Percentiles rank a stretch among this genome's conserved stretches.
phyloP scores from a whole-genome alignment of 2,797 vertebrate genomes.

The Rhinophrynus dorsalis region DNA sequence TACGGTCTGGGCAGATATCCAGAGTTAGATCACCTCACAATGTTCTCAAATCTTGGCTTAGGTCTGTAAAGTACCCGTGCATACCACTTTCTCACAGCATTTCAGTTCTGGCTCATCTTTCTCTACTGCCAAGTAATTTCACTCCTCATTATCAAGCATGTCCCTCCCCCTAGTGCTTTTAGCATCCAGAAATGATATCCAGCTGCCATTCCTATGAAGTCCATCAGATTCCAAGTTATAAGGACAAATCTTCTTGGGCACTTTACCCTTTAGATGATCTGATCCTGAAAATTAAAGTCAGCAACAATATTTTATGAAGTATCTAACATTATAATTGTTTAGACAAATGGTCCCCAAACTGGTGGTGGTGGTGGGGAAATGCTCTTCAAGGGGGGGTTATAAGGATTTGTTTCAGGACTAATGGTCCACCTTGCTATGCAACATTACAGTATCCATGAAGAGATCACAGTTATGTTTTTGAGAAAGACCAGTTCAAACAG shows the following conservation, averaged over 20 bases:
- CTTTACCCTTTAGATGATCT: not conserved
- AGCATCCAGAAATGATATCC: constrained; percentile 19
- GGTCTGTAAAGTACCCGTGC: constrained; percentile 20
- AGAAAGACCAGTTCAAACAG: no score
- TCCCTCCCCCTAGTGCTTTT: constrained; percentile 16
- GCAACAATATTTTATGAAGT: not conserved
- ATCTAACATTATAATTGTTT: no score
- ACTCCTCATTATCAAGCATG: constrained; percentile 45
- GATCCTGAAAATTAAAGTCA: not conserved
- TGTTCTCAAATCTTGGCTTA: constrained; percentile 42
- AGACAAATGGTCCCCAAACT: no score
- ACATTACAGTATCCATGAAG: no score
- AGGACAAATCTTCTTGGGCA: not conserved
- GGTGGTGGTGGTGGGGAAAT: no score
- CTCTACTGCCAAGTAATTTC: constrained; percentile 43
- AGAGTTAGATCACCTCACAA: constrained; percentile 42
- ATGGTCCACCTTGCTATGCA: no score
- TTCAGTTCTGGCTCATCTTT: constrained; percentile 30
- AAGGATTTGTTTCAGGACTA: no score
- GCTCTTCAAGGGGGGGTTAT: no score
- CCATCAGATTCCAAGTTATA: constrained; percentile 11
- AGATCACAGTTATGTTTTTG: no score
- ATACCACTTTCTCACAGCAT: constrained; percentile 37
- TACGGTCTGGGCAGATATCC: constrained; percentile 33
- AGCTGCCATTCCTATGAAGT: constrained; percentile 36